Conservation (phyloP, 2,113 vertebrate genomes). For the Leptobrachium leishanense region DNA sequence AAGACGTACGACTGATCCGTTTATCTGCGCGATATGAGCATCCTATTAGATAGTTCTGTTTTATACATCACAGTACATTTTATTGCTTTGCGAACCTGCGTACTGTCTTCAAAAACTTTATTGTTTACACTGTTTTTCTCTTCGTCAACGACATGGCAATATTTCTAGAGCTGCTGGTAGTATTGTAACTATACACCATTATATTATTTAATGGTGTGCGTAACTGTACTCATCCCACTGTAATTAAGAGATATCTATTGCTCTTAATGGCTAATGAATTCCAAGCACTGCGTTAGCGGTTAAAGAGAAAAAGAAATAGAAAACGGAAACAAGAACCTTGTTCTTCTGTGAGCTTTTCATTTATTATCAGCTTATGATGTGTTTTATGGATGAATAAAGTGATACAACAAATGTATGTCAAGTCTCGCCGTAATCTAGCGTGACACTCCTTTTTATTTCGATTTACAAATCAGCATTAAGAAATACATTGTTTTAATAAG, state of each 20-base stretch:
- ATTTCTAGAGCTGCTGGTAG: no score
- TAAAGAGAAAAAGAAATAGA: not conserved
- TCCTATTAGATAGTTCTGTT: no score
- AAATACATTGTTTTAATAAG: conserved; percentile 49
- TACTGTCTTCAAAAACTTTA: no score
- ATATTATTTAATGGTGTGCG: not conserved
- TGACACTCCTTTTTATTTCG: conserved; percentile 46
- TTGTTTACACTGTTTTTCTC: no score
- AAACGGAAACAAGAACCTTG: not conserved
- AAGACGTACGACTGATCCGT: no score
- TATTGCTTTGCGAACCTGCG: no score
- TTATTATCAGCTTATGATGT: conserved; percentile 16
- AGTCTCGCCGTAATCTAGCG: conserved; percentile 26
- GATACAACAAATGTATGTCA: conserved; percentile 29
- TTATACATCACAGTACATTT: no score
- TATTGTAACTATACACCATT: not conserved
- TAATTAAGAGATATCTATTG: not conserved
- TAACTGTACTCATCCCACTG: not conserved
- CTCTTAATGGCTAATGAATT: not conserved
- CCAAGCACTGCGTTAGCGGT: no score
- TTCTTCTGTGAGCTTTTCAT: not conserved
- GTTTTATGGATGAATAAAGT: conserved; percentile 27
- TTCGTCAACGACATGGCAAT: no score
- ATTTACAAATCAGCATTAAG: conserved; percentile 45
- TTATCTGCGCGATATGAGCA: no score